These are phyloP conservation scores for Lepidurus packardi DNA, from an alignment of 1,140 invertebrate species.

Conservation along the genomic window DNA sequence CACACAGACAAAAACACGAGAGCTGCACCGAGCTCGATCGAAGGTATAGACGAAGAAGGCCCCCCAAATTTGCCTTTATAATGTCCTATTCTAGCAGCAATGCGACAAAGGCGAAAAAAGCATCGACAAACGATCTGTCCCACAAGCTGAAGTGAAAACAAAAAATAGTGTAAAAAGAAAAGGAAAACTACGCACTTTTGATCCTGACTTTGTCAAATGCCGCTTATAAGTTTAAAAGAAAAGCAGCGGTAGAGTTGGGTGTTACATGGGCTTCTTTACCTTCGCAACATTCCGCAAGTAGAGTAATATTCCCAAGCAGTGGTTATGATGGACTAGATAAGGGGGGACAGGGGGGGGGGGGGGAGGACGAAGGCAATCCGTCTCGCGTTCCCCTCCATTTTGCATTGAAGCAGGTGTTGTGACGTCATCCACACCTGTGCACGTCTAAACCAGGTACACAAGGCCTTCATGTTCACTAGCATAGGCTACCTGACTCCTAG, in stretches of 20 bases:
- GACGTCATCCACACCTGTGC: constrained; percentile 20
- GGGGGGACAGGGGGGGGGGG: neutral
- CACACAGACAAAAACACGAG: neutral
- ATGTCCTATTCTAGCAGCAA: neutral
- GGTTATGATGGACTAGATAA: neutral
- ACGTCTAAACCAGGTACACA: constrained; percentile 18
- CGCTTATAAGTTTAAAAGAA: too few species aligned
- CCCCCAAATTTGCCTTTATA: neutral
- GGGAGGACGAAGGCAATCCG: neutral
- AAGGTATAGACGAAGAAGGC: neutral
- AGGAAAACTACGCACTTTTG: too few species aligned
- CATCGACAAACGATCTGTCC: neutral
- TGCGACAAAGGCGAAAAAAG: neutral
- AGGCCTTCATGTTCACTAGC: constrained; percentile 13
- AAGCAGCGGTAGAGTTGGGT: too few species aligned
- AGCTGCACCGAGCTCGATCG: neutral
- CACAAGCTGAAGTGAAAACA: too few species aligned
- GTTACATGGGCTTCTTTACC: too few species aligned
- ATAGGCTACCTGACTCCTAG: neutral
- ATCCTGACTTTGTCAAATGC: too few species aligned
- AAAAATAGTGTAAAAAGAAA: too few species aligned
- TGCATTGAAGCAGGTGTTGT: neutral
- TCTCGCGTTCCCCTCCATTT: neutral
- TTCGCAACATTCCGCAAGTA: too few species aligned
- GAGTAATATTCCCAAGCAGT: too few species aligned